These are phyloP conservation scores for Hartigia nigra DNA, from an alignment of 2,888 invertebrate species.

Conservation along the genomic window DNA sequence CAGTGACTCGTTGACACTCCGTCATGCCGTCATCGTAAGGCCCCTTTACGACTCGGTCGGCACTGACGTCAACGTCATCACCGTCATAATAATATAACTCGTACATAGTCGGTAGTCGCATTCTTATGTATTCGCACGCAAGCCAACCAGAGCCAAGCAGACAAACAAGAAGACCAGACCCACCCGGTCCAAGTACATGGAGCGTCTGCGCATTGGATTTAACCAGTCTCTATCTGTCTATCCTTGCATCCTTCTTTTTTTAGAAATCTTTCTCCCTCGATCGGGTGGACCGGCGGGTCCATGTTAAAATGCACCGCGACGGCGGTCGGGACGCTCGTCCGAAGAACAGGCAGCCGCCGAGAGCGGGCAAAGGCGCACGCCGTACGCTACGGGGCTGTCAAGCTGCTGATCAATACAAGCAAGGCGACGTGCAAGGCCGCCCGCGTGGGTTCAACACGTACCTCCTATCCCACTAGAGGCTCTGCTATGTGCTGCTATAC, in stretches of 20 bases:
- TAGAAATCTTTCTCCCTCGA: slow-evolving; percentile 11
- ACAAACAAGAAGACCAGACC: neutral
- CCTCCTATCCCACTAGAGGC: slow-evolving; percentile 14
- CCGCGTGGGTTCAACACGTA: slow-evolving; percentile 42
- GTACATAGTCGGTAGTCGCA: slow-evolving; percentile 30
- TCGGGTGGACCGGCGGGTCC: slow-evolving; percentile 16
- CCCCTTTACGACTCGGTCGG: slow-evolving; percentile 67
- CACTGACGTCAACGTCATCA: slow-evolving; percentile 66
- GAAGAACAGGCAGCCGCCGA: slow-evolving; percentile 7
- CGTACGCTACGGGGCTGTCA: slow-evolving; percentile 51
- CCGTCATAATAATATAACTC: neutral
- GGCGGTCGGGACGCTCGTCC: neutral
- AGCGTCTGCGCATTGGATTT: neutral
- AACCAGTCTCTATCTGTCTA: neutral
- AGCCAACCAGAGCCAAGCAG: slow-evolving; percentile 38
- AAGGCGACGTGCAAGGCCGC: slow-evolving; percentile 63
- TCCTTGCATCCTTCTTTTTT: neutral
- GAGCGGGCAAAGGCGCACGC: slow-evolving; percentile 12
- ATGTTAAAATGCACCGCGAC: slow-evolving; percentile 5
- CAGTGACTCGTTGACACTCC: slow-evolving; percentile 56
- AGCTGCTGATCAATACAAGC: slow-evolving; percentile 61
- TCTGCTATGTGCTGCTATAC: slow-evolving; percentile 30
- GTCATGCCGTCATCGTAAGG: slow-evolving; percentile 35
- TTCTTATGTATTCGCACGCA: slow-evolving; percentile 44
- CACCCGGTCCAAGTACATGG: neutral